Percentiles rank a stretch among this genome's conserved stretches.
phyloP scores from a whole-genome alignment of 2,888 invertebrate species.

The Iselma pallidipennis region DNA sequence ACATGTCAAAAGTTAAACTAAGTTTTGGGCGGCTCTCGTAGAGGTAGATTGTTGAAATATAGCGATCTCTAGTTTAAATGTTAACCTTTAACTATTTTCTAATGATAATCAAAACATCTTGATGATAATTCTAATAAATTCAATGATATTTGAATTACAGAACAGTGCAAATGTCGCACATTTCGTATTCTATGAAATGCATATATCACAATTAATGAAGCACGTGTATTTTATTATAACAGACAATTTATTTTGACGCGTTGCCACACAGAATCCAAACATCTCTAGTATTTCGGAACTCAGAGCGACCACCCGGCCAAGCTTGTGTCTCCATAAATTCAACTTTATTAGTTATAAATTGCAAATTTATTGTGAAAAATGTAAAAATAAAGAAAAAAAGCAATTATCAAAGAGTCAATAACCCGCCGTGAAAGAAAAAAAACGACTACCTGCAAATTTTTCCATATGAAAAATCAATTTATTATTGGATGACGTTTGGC shows the following conservation, averaged over 20 bases:
- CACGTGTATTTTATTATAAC: conserved; percentile 13
- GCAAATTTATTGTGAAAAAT: conserved; percentile 9
- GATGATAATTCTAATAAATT: neutral
- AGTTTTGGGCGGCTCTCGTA: neutral
- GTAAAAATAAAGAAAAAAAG: conserved; percentile 14
- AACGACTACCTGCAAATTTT: conserved; percentile 4
- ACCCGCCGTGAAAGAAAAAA: neutral
- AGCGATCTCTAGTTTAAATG: too few species aligned
- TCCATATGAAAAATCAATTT: neutral
- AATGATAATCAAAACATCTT: neutral
- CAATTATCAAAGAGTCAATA: conserved; percentile 10
- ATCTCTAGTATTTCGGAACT: neutral
- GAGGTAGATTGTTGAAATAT: too few species aligned
- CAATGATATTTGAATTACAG: conserved; percentile 8
- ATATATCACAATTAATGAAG: conserved; percentile 27
- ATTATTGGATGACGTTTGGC: neutral
- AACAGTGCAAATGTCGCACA: conserved; percentile 10
- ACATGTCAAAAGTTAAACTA: conserved; percentile 16
- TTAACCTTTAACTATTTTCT: too few species aligned
- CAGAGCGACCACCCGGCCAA: neutral
- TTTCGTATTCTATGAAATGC: conserved; percentile 10
- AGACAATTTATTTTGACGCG: conserved; percentile 23
- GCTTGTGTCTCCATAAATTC: conserved; percentile 14
- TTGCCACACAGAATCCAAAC: conserved; percentile 16
- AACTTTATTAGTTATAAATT: conserved; percentile 18